Evolutionary conservation across 2,888 invertebrate genomes (phyloP).

Genomic region (Clivina fossor): DNA sequence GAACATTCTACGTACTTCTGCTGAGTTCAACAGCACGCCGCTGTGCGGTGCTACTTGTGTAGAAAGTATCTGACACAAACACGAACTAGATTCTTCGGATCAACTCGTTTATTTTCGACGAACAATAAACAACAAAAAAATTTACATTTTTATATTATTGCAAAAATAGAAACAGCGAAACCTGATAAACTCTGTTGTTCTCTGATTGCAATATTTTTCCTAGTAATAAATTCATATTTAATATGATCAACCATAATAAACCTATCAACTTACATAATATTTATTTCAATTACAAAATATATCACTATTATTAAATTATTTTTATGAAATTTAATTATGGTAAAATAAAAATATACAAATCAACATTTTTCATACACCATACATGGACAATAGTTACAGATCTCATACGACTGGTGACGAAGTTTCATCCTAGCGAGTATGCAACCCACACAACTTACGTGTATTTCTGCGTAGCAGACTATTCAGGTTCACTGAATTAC

Average conservation of each 20-base stretch:
- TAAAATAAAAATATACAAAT: too few species aligned
- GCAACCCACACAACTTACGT: constrained; percentile 18
- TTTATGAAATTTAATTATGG: too few species aligned
- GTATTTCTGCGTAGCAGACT: constrained; percentile 29
- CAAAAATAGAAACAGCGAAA: constrained; percentile 11
- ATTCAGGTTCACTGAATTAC: constrained; percentile 6
- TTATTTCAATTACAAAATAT: not conserved
- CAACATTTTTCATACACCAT: constrained; percentile 3
- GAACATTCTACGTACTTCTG: constrained; percentile 48
- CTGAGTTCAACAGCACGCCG: constrained; percentile 38
- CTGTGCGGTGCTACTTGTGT: constrained; percentile 38
- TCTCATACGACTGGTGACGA: constrained; percentile 6
- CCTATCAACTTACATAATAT: not conserved
- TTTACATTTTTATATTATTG: constrained; percentile 21
- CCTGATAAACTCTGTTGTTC: not conserved
- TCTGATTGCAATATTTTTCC: not conserved
- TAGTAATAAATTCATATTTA: not conserved
- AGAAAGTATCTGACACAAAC: constrained; percentile 27
- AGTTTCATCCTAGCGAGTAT: constrained; percentile 21
- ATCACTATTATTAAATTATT: not conserved
- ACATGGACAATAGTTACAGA: constrained; percentile 18
- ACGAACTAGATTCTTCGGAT: constrained; percentile 16
- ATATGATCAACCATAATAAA: constrained; percentile 3
- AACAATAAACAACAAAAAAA: constrained; percentile 16
- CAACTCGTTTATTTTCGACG: constrained; percentile 21